Conservation (phyloP, 1,140 invertebrate genomes). For the Psix sp. region DNA sequence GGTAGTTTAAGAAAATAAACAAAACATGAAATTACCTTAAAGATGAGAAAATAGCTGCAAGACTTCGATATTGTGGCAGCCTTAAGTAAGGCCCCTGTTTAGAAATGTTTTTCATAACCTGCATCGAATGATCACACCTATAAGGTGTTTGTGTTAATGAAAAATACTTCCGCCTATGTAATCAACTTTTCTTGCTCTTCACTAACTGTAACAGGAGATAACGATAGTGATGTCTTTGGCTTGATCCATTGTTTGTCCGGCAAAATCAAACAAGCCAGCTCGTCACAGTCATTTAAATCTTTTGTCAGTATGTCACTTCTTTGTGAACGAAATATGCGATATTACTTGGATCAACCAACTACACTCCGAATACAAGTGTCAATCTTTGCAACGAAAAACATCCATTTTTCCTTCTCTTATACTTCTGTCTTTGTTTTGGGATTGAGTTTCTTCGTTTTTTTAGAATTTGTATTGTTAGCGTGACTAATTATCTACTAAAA, state of each 20-base stretch:
- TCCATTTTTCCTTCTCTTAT: too few relatives aligned
- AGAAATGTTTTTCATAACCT: constrained; percentile 33
- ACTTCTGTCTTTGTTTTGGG: too few relatives aligned
- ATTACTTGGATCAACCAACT: not conserved
- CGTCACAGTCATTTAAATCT: constrained; percentile 29
- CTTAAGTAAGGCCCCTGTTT: constrained; percentile 14
- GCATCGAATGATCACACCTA: constrained; percentile 18
- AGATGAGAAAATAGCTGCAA: constrained; percentile 1
- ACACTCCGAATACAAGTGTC: constrained; percentile 3
- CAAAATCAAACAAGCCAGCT: constrained; percentile 6
- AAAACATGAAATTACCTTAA: constrained; percentile 32
- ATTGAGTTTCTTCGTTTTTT: too few relatives aligned
- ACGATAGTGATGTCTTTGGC: constrained; percentile 1
- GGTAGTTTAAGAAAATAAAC: not conserved
- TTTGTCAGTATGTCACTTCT: constrained; percentile 37
- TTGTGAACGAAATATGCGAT: constrained; percentile 26
- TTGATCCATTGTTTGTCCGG: constrained; percentile 23
- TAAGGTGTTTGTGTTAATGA: not conserved
- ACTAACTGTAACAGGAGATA: constrained; percentile 18
- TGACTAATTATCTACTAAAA: too few relatives aligned
- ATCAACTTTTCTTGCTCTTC: constrained; percentile 3
- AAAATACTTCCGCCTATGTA: constrained; percentile 1
- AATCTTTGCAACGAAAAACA: constrained; percentile 12
- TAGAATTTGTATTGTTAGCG: too few relatives aligned
- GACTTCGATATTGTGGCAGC: constrained; percentile 17